A percentile compares a stretch with the other conserved stretches of the same genome.
phyloP scores from a whole-genome alignment of 2,797 vertebrate species.

The Manis javanica region DNA sequence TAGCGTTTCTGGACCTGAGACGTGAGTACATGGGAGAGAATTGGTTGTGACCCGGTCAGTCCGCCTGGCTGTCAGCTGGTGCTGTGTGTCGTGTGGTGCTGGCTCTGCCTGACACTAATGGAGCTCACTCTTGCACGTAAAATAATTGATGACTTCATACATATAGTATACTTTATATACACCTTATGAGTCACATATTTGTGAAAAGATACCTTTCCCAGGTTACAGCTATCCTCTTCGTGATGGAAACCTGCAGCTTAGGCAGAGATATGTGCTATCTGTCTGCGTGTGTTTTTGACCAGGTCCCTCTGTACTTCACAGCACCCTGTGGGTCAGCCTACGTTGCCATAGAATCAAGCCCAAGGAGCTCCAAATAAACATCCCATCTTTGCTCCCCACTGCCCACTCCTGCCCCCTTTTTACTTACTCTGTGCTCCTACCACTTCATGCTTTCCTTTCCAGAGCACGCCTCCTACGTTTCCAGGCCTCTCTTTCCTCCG shows the following conservation, averaged over 20 bases:
- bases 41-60: neutral
- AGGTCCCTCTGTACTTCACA: neutral
- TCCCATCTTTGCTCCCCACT: neutral
- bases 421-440: neutral
- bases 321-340: neutral
- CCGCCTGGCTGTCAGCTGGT: neutral
- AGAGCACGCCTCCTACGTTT: neutral
- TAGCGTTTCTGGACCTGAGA: neutral
- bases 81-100: neutral
- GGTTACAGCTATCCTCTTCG: neutral
- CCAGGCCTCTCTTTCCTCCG: neutral
- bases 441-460: neutral
- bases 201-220: neutral
- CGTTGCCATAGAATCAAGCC: neutral
- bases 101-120: neutral
- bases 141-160: neutral
- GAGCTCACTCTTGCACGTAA: conserved; percentile 10
- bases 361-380: too few species aligned
- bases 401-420: neutral
- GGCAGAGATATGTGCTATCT: neutral
- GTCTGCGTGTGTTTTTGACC: neutral
- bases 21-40: neutral
- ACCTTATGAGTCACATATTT: neutral
- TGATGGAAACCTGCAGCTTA: neutral
- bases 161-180: neutral